Evolutionary conservation across 2,888 invertebrate genomes (phyloP).

Genomic region (Oscheius sp.): DNA sequence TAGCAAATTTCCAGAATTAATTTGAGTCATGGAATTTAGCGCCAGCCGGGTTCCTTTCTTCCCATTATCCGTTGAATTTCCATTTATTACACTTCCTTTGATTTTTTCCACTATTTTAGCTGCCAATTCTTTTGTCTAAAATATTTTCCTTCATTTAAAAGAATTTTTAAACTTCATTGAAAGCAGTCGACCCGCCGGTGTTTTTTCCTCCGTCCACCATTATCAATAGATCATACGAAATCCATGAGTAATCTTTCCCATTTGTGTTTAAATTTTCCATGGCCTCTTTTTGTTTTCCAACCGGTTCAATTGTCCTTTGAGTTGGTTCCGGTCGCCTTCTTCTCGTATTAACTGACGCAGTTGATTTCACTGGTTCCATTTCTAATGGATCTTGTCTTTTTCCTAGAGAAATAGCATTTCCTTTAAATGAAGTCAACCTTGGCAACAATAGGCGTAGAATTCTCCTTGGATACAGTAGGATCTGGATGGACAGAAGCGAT

Average conservation of each 20-base stretch:
- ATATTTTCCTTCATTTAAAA: too few species aligned
- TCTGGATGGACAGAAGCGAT: background rate
- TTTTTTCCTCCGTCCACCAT: background rate
- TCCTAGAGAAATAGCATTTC: too few species aligned
- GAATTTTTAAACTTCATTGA: background rate
- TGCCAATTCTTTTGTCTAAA: background rate
- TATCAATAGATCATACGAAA: background rate
- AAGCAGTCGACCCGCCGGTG: background rate
- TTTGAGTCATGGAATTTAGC: background rate
- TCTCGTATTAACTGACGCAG: too few species aligned
- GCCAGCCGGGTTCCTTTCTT: background rate
- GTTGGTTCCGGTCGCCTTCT: too few species aligned
- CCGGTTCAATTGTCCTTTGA: background rate
- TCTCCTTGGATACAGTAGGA: conserved; percentile 6
- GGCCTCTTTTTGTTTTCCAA: background rate
- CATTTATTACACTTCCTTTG: background rate
- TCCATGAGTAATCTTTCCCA: background rate
- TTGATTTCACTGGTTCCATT: too few species aligned
- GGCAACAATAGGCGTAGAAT: conserved; percentile 16
- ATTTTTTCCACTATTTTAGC: background rate
- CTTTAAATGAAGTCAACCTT: background rate
- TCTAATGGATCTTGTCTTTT: too few species aligned
- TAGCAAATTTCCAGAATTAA: background rate
- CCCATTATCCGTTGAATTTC: background rate
- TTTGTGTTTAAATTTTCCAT: background rate